Base-by-base conservation (phyloP, 2,113 vertebrate genomes). In the Plestiodon gilberti region DNA sequence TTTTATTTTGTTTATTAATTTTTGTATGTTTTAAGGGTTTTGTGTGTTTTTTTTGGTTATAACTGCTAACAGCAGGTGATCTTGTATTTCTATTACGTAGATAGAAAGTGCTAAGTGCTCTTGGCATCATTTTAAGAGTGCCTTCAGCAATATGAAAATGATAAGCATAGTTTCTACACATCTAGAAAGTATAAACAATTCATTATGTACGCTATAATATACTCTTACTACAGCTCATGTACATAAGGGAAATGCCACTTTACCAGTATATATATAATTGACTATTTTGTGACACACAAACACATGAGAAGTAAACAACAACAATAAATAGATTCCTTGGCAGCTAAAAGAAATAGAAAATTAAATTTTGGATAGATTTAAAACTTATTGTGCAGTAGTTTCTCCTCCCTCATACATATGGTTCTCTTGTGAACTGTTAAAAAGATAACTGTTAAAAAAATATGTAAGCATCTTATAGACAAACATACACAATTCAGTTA, bases 321-420 rank as follows among this genome's bases (percentile, higher is more conserved):
- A 48, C n/a, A 48, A 48, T 48, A 4, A 57, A 57, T 57, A 57
- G 2, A 48, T 65, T 79, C 61, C 20, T 40, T 78, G 10, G 20
- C 25, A n/a, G 52, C 3, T 82, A 57, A 78, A 78, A 40, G 10
- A 78, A 67, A 35, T n/a, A n/a, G n/a, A 86, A 73, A 64, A 61
- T 73, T 62, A 33, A 0, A 1, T 73, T 91, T 84, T 13, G 67
- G 52, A 0, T 13, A 82, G 91, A 73, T n/a, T 33, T 38, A 13
- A 83, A 82, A 52, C n/a, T 81, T 75, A 85, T 77, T 33, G 38
- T 86, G 55, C 48, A 74, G 55, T 0, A 81, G 28, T 90, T 82
- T 48, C 77, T 52, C 25, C 81, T 71, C 38, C 61, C 5, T 35
- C 35, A 40, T 8, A 78, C 74, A 79, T 22, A 81, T 83, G 81